phyloP scores from a whole-genome alignment of 2,113 vertebrate genomes.

The Nerophis ophidion region DNA sequence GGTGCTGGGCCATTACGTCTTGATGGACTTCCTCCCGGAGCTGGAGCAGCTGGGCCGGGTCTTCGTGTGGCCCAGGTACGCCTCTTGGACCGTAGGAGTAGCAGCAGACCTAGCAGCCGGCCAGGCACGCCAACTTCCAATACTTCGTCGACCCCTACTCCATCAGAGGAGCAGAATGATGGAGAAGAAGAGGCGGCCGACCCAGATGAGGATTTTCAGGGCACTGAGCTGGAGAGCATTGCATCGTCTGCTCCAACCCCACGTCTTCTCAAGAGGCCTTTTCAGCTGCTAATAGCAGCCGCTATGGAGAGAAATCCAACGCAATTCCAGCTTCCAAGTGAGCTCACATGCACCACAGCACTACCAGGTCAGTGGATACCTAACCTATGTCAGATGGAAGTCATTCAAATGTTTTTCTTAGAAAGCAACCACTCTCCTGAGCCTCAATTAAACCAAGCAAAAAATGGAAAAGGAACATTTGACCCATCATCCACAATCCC shows the following conservation, averaged over 20 bases:
- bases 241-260: constrained; percentile 25
- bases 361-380: constrained; percentile 79
- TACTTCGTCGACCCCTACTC: constrained; percentile 87
- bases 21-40: constrained; percentile 67
- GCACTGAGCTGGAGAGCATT: constrained; percentile 79
- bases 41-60: constrained; percentile 66
- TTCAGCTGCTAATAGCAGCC: constrained; percentile 94
- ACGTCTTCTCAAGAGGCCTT: constrained; percentile 89
- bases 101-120: constrained; percentile 82
- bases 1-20: constrained; percentile 68
- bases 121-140: constrained; percentile 94
- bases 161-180: constrained; percentile 93
- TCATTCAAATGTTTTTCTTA: neutral
- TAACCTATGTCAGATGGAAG: neutral
- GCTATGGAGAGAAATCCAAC: constrained; percentile 98
- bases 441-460: no score
- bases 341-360: constrained; percentile 95
- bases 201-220: constrained; percentile 86
- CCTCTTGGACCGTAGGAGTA: constrained; percentile 86
- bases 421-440: no score
- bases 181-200: constrained; percentile 89
- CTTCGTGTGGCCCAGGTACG: constrained; percentile 86
- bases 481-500: no score
- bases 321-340: constrained; percentile 96
- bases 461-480: no score